phyloP scores from a whole-genome alignment of 2,113 vertebrate species.

The Oncorhynchus keta region DNA sequence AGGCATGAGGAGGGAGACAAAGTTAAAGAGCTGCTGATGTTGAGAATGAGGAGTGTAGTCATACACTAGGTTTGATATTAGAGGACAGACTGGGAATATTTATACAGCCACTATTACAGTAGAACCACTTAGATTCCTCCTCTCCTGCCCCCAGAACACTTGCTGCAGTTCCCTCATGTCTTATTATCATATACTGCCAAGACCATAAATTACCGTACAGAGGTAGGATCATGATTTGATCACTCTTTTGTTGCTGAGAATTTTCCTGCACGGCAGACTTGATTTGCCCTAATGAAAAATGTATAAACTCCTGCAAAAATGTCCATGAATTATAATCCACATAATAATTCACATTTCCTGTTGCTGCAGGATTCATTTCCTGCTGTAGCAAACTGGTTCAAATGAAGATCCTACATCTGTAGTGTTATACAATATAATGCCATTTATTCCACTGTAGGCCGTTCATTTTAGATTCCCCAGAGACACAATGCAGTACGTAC shows the following conservation, averaged over 20 bases:
- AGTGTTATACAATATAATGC: slow-evolving; percentile 1
- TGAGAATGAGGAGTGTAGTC: not conserved
- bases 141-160: no score
- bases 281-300: no score
- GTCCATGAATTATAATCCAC: no score
- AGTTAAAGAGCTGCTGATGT: not conserved
- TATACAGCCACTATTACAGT: not conserved
- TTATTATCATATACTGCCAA: not conserved
- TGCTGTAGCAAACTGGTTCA: no score
- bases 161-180: not conserved
- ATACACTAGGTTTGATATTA: slow-evolving; percentile 6
- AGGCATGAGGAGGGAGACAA: slow-evolving; percentile 44
- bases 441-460: not conserved
- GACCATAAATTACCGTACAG: not conserved
- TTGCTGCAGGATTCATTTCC: no score
- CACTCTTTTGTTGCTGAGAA: no score
- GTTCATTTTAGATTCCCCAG: not conserved
- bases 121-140: no score
- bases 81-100: slow-evolving; percentile 8
- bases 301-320: no score
- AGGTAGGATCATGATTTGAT: no score
- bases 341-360: no score
- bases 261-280: no score
- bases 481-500: not conserved
- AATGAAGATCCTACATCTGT: not conserved